Evolutionary conservation across 2,797 vertebrate species (phyloP), one percentile per base, ranked within the genome.

Genomic region (Phrynocephalus vlangalii): DNA sequence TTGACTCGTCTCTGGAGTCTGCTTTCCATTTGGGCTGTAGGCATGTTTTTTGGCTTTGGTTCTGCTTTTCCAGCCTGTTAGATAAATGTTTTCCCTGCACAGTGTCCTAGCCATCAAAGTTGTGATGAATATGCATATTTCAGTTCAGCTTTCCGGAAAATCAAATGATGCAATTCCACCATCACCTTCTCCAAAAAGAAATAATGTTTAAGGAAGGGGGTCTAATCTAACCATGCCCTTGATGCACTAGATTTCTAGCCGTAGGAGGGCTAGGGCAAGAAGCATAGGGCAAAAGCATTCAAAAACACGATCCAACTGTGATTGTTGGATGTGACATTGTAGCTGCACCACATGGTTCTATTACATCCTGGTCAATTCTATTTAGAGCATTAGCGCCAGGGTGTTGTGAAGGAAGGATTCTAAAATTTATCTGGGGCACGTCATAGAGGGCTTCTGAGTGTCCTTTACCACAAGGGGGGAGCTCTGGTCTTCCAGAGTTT

Each of bases 91-190:
- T 80, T 68, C 56, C 81, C 56, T 67, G 71, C 80, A 81, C 73
- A 67, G 16, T 79, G n/a, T 75, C 26, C 11, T 52, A 22, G 73
- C 83, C 81, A 88, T 73, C 79, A 85, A 72, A 56, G 18, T n/a
- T 81, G 30, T 33, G 50, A 3, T 38, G 75, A 67, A 84, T 84
- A 88, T 80, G 44, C 9, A 2, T 71, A 72, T 63, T 79, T 72
- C 60, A 72, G 56, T 44, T 66, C 67, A 63, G 3, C n/a, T 5
- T 56, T 38, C 24, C 33, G 10, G 60, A 80, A 38, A 84, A 22
- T 67, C 20, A 28, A 26, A 68, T 84, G 44, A 44, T 63, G 18
- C n/a, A 80, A 56, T 24, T 80, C 38, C 13, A 38, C 10, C 7
- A 63, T 5, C 8, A 8, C 6, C 30, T 11, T 38, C n/a, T 16